Conservation (phyloP, 2,888 invertebrate species). For the Caradrina clavipalpis region DNA sequence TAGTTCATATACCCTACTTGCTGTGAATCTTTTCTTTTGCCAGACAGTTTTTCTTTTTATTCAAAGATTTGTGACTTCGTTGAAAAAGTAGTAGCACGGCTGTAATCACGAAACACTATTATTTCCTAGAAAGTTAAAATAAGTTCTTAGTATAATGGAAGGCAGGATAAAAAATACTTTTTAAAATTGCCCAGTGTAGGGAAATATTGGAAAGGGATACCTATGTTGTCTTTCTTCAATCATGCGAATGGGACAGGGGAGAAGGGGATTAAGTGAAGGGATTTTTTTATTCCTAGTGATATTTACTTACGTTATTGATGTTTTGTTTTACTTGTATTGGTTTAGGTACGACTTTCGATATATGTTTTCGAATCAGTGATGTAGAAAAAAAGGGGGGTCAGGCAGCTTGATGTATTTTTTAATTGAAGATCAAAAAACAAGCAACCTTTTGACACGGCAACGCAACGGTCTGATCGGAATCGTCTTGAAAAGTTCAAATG, state of each 20-base stretch:
- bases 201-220: background rate
- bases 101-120: no score
- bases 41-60: no score
- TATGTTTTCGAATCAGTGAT: background rate
- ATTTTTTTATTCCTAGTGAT: background rate
- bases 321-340: background rate
- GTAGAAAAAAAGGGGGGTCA: background rate
- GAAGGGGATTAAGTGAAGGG: conserved; percentile 1
- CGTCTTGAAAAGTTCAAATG: no score
- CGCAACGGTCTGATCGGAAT: no score
- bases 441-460: no score
- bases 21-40: no score
- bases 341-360: background rate
- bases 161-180: background rate
- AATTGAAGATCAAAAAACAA: no score
- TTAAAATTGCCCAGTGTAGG: background rate
- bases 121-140: background rate
- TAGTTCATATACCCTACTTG: no score
- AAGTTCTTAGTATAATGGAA: background rate
- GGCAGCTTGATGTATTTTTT: no score
- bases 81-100: no score
- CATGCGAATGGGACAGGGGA: background rate
- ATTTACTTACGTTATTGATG: background rate
- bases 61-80: no score
- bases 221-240: conserved; percentile 1